A percentile compares a stretch with the other conserved stretches of the same genome.
These are phyloP conservation scores for Saccopteryx leptura DNA, from an alignment of 2,113 vertebrate genomes.

Conservation along the genomic window DNA sequence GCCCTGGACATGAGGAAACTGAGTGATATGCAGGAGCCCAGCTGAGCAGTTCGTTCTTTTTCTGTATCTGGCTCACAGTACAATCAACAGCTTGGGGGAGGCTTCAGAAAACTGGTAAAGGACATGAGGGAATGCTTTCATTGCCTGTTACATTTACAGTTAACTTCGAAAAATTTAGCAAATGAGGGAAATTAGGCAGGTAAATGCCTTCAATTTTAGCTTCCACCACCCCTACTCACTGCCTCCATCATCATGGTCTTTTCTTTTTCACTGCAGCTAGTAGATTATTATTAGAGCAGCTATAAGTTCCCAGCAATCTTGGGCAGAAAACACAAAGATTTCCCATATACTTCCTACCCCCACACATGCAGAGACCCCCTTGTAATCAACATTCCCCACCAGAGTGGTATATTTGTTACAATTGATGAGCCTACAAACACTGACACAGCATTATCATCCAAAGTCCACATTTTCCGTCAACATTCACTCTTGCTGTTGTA, in stretches of 20 bases:
- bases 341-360: neutral
- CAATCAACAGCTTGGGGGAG: conserved; percentile 34
- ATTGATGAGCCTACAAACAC: neutral
- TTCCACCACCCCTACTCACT: neutral
- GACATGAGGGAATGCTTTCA: neutral
- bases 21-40: conserved; percentile 19
- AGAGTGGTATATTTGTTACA: neutral
- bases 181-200: neutral
- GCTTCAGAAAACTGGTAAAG: neutral
- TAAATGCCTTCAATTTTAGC: neutral
- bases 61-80: conserved; percentile 11
- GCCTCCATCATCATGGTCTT: neutral
- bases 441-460: neutral
- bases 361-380: too few species aligned
- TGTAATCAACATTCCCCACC: neutral
- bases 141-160: neutral
- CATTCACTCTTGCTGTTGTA: neutral
- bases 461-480: neutral
- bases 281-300: neutral
- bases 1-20: conserved; percentile 40
- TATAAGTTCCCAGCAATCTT: neutral
- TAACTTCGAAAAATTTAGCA: neutral
- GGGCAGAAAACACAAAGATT: neutral
- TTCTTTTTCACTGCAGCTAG: neutral
- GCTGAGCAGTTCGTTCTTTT: conserved; percentile 37